phyloP scores from a whole-genome alignment of 1,140 invertebrate species.

The Condylostylus longicornis region DNA sequence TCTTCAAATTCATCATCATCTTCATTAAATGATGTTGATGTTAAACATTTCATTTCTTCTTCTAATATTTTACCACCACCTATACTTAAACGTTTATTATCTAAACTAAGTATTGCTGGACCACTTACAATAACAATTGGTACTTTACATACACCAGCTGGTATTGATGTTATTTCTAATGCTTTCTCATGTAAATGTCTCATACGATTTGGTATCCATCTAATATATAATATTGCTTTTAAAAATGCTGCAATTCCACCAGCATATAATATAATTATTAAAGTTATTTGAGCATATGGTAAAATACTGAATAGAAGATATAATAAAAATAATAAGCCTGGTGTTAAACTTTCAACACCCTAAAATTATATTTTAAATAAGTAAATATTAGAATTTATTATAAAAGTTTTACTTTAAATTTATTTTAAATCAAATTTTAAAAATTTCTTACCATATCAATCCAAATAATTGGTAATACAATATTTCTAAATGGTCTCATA shows the following conservation, averaged over 20 bases:
- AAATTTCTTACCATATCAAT: conserved; percentile 39
- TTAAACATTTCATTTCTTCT: no score
- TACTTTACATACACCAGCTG: no score
- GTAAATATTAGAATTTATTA: no score
- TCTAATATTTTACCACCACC: no score
- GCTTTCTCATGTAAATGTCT: conserved; percentile 2
- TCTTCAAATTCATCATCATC: no score
- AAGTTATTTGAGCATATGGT: conserved; percentile 25
- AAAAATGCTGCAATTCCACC: conserved; percentile 29
- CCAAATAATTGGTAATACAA: conserved; percentile 50
- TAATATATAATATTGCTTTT: conserved; percentile 23
- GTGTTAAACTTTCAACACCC: conserved; percentile 23
- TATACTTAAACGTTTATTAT: no score
- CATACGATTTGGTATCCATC: conserved; percentile 15
- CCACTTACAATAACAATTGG: no score
- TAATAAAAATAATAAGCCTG: conserved; percentile 18
- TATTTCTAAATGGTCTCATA: conserved; percentile 40
- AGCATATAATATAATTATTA: conserved; percentile 26
- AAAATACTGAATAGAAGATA: conserved; percentile 23
- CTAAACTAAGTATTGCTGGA: no score
- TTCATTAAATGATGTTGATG: no score
- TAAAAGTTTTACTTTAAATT: no score
- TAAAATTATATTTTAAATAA: conserved; percentile 5
- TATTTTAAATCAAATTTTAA: neutral
- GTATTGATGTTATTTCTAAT: no score